Base-by-base conservation (phyloP, 1,140 invertebrate species). In the Antheraea mylitta region DNA sequence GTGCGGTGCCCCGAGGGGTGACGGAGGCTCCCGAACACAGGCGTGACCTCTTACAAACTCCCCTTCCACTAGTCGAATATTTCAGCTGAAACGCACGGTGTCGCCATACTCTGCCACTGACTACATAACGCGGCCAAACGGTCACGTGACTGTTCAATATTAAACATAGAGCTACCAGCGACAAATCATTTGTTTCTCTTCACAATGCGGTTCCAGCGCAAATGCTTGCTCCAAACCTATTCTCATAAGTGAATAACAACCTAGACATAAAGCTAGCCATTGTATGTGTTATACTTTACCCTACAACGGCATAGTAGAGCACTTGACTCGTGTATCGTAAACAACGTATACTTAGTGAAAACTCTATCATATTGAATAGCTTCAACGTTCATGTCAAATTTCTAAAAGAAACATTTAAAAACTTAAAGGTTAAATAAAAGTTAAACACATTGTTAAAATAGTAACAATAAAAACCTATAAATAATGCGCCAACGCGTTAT, bases 21-120 rank as follows among this genome's bases (percentile, higher is more conserved):
- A 48, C 80, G 77, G 75, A 72, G 66, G 61, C 79, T 59, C 76
- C 79, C 78, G 79, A 83, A 69, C 80, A 72, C 77, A 77, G 78
- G 78, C 82, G 82, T 88, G 86, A 89, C 87, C 83, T 89, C 89
- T 79, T 80, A 80, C 80, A 82, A 87, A 81, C 86, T 81, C 81
- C 80, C 80, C 79, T 68, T 73, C 74, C 74, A 71, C 75, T 70
- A 80, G 80, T 83, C 85, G 80, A 83, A 80, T 76, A 79, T 83
- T 89, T 86, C 81, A 84, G 83, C 82, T 84, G 82, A 82, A 82
- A 87, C 75, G 77, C 84, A 82, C 78, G 63, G 72, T 80, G 86
- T 81, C 84, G 73, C 74, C 71, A 64, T 69, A 67, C 71, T 71
- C 53, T 48, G 11, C 38, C 64, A 16, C 16, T 38, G 19, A 18